Evolutionary conservation across 2,888 invertebrate species (phyloP).

Genomic region (Heteromurus nitidus): DNA sequence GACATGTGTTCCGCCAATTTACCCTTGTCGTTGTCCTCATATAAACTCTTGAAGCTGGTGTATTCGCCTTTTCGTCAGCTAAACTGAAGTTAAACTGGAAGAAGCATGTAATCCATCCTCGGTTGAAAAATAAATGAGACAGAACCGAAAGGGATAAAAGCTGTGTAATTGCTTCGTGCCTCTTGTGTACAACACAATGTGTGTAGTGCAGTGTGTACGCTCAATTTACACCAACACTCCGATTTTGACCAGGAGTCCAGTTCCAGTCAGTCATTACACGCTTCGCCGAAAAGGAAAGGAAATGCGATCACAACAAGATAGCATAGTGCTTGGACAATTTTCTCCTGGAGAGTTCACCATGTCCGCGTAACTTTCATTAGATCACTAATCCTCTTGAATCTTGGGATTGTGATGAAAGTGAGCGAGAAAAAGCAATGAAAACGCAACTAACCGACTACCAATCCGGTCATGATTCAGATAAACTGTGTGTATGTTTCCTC

Average conservation of each 20-base stretch:
- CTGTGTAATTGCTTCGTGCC: conserved; percentile 51
- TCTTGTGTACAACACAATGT: neutral
- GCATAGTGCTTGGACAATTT: too few species aligned
- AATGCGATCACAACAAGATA: too few species aligned
- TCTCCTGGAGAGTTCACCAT: too few species aligned
- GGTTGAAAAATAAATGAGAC: conserved; percentile 47
- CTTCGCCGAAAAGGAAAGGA: conserved; percentile 1
- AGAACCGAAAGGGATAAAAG: conserved; percentile 50
- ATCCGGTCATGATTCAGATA: conserved; percentile 58
- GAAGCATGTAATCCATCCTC: conserved; percentile 41
- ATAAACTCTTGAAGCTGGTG: neutral
- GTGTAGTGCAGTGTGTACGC: too few species aligned
- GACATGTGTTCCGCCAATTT: conserved; percentile 68
- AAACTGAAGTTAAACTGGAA: neutral
- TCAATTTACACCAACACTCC: too few species aligned
- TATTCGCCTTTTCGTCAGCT: neutral
- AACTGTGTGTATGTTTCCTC: conserved; percentile 40
- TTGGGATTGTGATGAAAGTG: conserved; percentile 14
- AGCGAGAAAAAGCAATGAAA: conserved; percentile 50
- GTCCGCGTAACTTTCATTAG: conserved; percentile 25
- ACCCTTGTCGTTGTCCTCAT: conserved; percentile 33
- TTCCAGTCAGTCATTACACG: conserved; percentile 4
- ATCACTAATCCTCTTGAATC: conserved; percentile 50
- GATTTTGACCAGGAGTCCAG: too few species aligned
- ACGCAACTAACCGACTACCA: conserved; percentile 41